Conservation (phyloP, 2,888 invertebrate genomes). For the Gymnosoma rotundatum region DNA sequence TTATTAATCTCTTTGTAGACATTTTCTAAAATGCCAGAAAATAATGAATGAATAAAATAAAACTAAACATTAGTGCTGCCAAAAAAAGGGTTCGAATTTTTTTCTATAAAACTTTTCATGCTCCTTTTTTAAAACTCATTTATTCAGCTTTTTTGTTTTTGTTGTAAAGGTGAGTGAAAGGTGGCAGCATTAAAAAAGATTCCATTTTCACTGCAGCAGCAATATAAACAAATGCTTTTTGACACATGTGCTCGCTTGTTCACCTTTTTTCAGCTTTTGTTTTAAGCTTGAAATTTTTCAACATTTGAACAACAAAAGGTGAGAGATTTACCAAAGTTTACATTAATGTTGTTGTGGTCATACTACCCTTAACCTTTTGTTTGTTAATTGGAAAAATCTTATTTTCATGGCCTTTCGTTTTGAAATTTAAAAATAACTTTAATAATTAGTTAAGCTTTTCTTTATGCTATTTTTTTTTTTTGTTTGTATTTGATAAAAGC, state of each 20-base stretch:
- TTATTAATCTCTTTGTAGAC: constrained; percentile 68
- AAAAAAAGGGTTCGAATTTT: constrained; percentile 50
- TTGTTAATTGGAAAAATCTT: constrained; percentile 52
- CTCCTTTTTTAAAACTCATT: constrained; percentile 33
- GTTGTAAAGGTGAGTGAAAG: constrained; percentile 52
- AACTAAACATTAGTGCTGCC: constrained; percentile 10
- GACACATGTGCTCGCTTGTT: constrained; percentile 30
- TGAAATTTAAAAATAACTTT: constrained; percentile 46
- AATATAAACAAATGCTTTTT: constrained; percentile 29
- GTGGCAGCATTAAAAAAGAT: constrained; percentile 43
- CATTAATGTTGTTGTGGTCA: constrained; percentile 18
- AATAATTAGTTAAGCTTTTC: constrained; percentile 53
- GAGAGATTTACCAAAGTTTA: constrained; percentile 33
- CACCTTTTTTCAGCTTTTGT: constrained; percentile 41
- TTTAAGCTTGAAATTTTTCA: constrained; percentile 22
- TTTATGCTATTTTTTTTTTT: neutral
- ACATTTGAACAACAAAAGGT: constrained; percentile 43
- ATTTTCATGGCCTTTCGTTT: constrained; percentile 15
- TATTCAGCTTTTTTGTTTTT: constrained; percentile 20
- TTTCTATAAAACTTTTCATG: constrained; percentile 38
- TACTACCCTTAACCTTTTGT: constrained; percentile 62
- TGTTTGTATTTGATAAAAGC: constrained; percentile 23
- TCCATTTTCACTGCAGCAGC: constrained; percentile 14
- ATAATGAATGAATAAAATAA: constrained; percentile 5
- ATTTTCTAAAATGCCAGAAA: constrained; percentile 46